Evolutionary conservation across 2,113 vertebrate genomes (phyloP).

Genomic region (Bubalus kerabau): DNA sequence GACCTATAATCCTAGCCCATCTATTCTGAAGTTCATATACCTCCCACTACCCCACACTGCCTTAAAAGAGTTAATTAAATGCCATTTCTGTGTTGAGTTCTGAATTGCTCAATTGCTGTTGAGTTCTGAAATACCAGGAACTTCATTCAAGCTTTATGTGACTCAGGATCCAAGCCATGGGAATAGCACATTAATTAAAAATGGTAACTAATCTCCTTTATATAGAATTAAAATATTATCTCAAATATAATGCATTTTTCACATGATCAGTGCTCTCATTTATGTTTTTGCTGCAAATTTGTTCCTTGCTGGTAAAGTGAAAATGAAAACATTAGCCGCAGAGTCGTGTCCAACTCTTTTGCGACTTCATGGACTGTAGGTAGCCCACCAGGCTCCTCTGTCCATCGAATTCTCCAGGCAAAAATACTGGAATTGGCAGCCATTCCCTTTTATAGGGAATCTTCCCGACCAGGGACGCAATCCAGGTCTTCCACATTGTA

Average conservation of each 20-base stretch:
- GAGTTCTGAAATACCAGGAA: neutral
- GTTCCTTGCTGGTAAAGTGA: neutral
- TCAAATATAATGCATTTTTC: neutral
- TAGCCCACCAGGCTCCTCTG: neutral
- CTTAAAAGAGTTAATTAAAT: neutral
- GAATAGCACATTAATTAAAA: neutral
- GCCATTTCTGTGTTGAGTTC: neutral
- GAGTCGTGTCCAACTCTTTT: neutral
- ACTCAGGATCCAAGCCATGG: neutral
- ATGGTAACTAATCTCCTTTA: neutral
- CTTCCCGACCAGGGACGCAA: neutral
- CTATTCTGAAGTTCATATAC: neutral
- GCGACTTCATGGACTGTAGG: neutral
- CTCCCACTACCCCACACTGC: fast-evolving
- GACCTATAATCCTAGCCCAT: neutral
- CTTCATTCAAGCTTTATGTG: neutral
- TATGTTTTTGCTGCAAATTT: neutral
- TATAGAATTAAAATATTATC: neutral
- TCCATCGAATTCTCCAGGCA: neutral
- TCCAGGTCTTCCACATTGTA: neutral
- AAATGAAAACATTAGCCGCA: neutral
- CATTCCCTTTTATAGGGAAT: neutral
- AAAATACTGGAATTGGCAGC: neutral
- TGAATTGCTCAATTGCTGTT: neutral
- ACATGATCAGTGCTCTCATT: neutral